A percentile compares a stretch with the other conserved stretches of the same genome.
These are phyloP conservation scores for Steinernema feltiae DNA, from an alignment of 1,140 invertebrate species.

Conservation along the genomic window DNA sequence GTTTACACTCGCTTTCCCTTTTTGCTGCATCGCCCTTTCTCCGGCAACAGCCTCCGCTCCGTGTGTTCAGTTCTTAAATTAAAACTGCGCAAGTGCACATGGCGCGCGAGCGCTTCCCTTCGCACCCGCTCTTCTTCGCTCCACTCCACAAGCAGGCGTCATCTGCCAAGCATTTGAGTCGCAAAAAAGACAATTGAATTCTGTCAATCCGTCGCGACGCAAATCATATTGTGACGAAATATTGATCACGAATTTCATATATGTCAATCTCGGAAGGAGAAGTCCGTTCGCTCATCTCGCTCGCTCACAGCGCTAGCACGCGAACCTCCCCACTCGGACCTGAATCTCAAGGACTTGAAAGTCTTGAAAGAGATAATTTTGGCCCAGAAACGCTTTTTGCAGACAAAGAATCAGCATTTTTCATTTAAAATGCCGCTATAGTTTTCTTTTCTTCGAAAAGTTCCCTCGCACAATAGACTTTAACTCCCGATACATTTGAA, in stretches of 20 bases:
- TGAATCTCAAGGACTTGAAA: not conserved
- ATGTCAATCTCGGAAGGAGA: slow-evolving; percentile 4
- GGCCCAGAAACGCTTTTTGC: not conserved
- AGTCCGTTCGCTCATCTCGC: not conserved
- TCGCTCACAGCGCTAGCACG: not conserved
- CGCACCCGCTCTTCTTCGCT: not conserved
- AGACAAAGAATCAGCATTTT: not conserved
- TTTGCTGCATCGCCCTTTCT: not conserved
- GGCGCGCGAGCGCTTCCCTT: too few relatives aligned
- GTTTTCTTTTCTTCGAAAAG: not conserved
- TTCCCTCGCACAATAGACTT: too few relatives aligned
- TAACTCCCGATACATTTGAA: not conserved
- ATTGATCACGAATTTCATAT: slow-evolving; percentile 14
- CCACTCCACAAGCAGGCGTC: not conserved
- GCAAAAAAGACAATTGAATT: slow-evolving; percentile 15
- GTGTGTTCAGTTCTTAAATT: not conserved
- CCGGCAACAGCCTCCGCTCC: not conserved
- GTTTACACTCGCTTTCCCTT: too few relatives aligned
- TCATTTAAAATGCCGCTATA: not conserved
- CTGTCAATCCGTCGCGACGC: slow-evolving; percentile 12
- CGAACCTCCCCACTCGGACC: slow-evolving; percentile 1
- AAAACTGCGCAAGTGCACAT: slow-evolving; percentile 7
- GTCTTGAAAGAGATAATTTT: not conserved
- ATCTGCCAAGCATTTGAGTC: slow-evolving; percentile 8
- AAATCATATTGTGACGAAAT: slow-evolving; percentile 13